Conservation (phyloP, 2,113 vertebrate species). For the Bolborhynchus lineola region DNA sequence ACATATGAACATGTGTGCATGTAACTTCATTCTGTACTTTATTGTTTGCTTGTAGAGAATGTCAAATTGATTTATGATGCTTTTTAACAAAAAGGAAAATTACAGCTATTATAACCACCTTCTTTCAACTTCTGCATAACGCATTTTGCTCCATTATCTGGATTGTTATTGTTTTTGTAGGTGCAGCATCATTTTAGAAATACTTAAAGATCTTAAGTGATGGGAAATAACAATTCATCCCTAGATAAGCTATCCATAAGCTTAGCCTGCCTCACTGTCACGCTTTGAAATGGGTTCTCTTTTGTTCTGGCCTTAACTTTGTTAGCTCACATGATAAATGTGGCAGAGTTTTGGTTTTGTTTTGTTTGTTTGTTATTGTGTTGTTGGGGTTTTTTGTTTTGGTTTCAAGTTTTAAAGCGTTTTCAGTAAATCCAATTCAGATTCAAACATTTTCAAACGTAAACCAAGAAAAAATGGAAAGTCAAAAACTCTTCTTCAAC, state of each 20-base stretch:
- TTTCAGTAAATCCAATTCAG: not conserved
- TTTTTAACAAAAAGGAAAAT: not conserved
- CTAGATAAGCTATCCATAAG: not conserved
- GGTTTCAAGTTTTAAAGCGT: not conserved
- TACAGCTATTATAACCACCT: not conserved
- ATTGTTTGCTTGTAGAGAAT: not conserved
- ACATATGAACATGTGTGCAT: not conserved
- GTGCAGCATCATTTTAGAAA: not conserved
- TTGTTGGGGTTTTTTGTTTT: not conserved
- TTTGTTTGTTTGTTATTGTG: not conserved
- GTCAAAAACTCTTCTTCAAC: not conserved
- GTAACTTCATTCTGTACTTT: not conserved
- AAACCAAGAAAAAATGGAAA: not conserved
- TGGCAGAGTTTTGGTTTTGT: not conserved
- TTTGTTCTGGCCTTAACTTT: not conserved
- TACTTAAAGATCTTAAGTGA: not conserved
- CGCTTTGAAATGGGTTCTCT: not conserved
- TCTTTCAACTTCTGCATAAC: not conserved
- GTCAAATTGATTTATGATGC: not conserved
- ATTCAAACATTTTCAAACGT: not conserved
- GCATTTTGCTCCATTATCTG: not conserved
- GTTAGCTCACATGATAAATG: not conserved
- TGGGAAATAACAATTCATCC: not conserved
- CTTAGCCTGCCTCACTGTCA: not conserved
- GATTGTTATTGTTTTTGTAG: not conserved